Conservation (phyloP, 2,888 invertebrate species). For the Plagodis dolabraria region DNA sequence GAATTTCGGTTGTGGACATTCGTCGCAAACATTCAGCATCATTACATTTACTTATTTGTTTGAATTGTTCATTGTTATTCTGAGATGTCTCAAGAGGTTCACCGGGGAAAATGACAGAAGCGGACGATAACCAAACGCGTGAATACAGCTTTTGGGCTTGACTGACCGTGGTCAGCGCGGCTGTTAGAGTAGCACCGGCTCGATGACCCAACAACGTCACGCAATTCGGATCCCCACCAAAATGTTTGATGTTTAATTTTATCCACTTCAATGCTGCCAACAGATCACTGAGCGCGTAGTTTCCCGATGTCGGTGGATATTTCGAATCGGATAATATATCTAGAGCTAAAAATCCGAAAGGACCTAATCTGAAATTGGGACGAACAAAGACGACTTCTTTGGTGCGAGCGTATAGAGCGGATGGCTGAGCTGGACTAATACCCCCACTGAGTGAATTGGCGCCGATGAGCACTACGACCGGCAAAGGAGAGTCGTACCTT, state of each 20-base stretch:
- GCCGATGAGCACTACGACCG: conserved; percentile 93
- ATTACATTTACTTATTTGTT: conserved; percentile 82
- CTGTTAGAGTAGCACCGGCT: conserved; percentile 93
- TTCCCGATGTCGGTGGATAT: conserved; percentile 91
- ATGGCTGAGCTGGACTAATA: conserved; percentile 90
- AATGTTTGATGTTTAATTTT: conserved; percentile 91
- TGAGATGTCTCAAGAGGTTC: conserved; percentile 86
- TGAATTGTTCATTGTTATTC: conserved; percentile 85
- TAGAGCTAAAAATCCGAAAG: conserved; percentile 92
- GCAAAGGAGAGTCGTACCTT: conserved; percentile 90
- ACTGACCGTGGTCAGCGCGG: conserved; percentile 87
- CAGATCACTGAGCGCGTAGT: conserved; percentile 94
- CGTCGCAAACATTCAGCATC: conserved; percentile 85
- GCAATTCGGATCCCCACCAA: conserved; percentile 91
- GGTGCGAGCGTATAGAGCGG: conserved; percentile 89
- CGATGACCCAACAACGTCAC: conserved; percentile 94
- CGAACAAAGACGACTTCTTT: conserved; percentile 94
- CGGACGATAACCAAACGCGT: conserved; percentile 92
- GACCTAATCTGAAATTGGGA: conserved; percentile 93
- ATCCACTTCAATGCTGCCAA: conserved; percentile 92
- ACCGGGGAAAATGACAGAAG: conserved; percentile 90
- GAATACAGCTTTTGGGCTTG: conserved; percentile 88
- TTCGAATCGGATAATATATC: conserved; percentile 88
- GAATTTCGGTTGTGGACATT: conserved; percentile 82
- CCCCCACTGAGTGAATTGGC: conserved; percentile 92